Evolutionary conservation across 2,888 invertebrate species (phyloP), one percentile per base, ranked within the genome.

Genomic region (Yponomeuta malinellus): DNA sequence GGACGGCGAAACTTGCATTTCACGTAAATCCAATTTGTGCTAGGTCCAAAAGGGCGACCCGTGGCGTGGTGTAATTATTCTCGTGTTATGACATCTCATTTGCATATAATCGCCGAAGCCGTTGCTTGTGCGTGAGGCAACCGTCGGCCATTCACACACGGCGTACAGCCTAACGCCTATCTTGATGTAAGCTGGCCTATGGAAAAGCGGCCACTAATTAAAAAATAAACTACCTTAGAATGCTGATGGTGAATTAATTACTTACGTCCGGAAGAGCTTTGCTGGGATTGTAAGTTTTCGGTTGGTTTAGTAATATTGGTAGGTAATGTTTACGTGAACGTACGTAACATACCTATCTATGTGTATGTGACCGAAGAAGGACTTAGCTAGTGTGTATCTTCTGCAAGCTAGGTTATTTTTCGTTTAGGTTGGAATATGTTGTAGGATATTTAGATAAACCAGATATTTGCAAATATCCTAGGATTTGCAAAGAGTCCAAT

Each of bases 31-130:
- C 85, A 91, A 90, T 90, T 90, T 90, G 89, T 86, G 87, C 79
- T 87, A 82, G 83, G 84, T 83, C 83, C 85, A 84, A 90, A 90
- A 90, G 91, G 90, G 91, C 83, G 87, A 90, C 81, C 85, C 88
- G 88, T 88, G 87, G 88, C 82, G 84, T 83, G 85, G 81, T 83
- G 89, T 90, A 89, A 92, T 92, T 92, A 92, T 91, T 92, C 92
- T 91, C 86, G 80, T 90, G 90, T 92, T 92, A 92, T 92, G 92
- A 92, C 92, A 90, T 91, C 88, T 85, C 86, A 92, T 92, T 92
- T 90, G 85, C 90, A 92, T 92, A 91, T 92, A 92, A 92, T 91
- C 92, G 91, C 83, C 82, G 76, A 43, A n/a, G 59, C 65, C 29
- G 68, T 67, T 65, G 37, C 48, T 83, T 83, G 84, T 89, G 89